phyloP scores from a whole-genome alignment of 2,797 vertebrate species.

The Acridotheres tristis region DNA sequence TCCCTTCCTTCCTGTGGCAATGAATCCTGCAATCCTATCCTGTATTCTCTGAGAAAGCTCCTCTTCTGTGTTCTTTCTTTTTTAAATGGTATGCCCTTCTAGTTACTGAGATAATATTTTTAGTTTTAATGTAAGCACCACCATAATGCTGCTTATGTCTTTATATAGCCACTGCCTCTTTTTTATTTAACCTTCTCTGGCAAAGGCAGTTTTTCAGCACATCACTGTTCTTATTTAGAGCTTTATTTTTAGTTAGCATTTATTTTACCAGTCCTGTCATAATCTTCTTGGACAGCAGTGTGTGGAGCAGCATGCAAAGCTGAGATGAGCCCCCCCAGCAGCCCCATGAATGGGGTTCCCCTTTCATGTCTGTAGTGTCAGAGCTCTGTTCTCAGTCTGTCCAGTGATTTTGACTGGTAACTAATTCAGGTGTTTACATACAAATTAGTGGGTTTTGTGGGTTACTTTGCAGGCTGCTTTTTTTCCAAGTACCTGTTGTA shows the following conservation, averaged over 20 bases:
- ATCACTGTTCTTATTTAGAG: not conserved
- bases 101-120: not conserved
- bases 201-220: not conserved
- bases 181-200: not conserved
- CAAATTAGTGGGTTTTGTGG: not conserved
- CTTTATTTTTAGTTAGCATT: not conserved
- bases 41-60: not conserved
- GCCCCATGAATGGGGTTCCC: not conserved
- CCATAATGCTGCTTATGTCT: not conserved
- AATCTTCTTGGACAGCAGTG: not conserved
- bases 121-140: not conserved
- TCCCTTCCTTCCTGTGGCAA: not conserved
- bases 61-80: not conserved
- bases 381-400: not conserved
- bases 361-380: accelerated
- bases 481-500: not conserved
- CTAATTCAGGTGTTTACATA: not conserved
- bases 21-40: not conserved
- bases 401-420: not conserved
- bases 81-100: not conserved
- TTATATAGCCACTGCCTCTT: not conserved
- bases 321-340: not conserved
- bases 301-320: not conserved
- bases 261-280: not conserved
- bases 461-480: not conserved